phyloP scores from a whole-genome alignment of 2,888 invertebrate genomes.

The Scaptomyza tumidula region DNA sequence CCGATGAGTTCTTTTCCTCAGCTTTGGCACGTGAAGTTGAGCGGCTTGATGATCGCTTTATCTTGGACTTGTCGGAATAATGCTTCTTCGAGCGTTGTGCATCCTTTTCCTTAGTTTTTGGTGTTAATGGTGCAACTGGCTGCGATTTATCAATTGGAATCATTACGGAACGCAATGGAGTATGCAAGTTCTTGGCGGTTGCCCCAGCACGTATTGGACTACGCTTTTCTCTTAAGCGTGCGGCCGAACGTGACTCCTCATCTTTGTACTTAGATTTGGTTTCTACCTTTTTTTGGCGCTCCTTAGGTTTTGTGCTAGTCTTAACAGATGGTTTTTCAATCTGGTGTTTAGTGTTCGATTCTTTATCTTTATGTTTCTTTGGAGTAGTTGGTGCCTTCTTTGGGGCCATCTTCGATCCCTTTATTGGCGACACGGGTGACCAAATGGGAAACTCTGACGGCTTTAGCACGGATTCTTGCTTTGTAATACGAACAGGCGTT shows the following conservation, averaged over 20 bases:
- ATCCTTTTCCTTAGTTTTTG: background rate
- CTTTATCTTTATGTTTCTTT: background rate
- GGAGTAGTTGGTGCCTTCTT: background rate
- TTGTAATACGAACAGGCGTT: background rate
- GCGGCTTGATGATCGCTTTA: background rate
- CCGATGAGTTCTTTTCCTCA: background rate
- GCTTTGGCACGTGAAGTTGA: background rate
- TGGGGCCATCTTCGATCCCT: background rate
- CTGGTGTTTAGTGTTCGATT: background rate
- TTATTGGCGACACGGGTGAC: background rate
- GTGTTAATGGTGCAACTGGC: too few relatives aligned
- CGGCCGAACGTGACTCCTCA: background rate
- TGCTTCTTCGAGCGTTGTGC: background rate
- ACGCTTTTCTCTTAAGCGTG: background rate
- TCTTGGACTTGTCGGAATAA: background rate
- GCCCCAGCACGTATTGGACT: background rate
- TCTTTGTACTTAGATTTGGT: background rate
- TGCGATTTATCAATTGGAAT: background rate
- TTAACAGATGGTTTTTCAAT: background rate
- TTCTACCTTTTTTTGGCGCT: background rate
- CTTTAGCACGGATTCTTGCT: background rate
- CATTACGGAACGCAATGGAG: background rate
- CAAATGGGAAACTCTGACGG: background rate
- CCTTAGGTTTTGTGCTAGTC: background rate
- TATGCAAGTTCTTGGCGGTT: background rate